Base-by-base conservation (phyloP, 2,113 vertebrate species). In the Gasterosteus aculeatus region DNA sequence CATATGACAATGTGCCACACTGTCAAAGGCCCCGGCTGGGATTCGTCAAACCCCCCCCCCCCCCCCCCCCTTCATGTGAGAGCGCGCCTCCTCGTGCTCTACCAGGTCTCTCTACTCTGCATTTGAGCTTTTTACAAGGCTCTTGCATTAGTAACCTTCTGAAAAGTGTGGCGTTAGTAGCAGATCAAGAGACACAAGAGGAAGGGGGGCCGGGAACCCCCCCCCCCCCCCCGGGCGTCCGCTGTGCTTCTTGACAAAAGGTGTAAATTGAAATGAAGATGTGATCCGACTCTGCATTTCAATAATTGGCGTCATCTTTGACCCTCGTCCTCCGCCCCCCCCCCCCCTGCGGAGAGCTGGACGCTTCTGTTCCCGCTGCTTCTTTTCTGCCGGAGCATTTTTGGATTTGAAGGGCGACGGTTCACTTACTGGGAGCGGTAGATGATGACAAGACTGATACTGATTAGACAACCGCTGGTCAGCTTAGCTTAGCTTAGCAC, bases 231-330 rank as follows among this genome's bases (percentile, higher is more conserved):
- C 14, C 46, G 71, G 72, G 86, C 77, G 0, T 49, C 46, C 3
- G 46, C 63, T 67, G 70, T 2, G 15, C 61, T 11, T 75, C 81
- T 57, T n/a, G 2, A 58, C 8, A 67, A 38, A 83, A 84, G 85
- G 78, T 82, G 86, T 74, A 84, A 84, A 85, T 78, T 85, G 77
- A 80, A 87, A 86, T 81, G 59, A 79, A 85, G 86, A 86, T 75
- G 59, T 67, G 78, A 70, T 70, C 38, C 69, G 73, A 78, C 78
- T 86, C 46, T 47, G 35, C 26, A 54, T 80, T 71, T 85, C 67
- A 62, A 16, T 69, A 73, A 77, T 75, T 82, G 26, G 67, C 57
- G 56, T 79, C 22, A 5, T 84, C 49, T 72, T 74, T 31, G 75
- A 41, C 54, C 22, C 60, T 68, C 15, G 26, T 56, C 3, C 15